Evolutionary conservation across 1,140 invertebrate genomes (phyloP).

Genomic region (Octopus bimaculoides): DNA sequence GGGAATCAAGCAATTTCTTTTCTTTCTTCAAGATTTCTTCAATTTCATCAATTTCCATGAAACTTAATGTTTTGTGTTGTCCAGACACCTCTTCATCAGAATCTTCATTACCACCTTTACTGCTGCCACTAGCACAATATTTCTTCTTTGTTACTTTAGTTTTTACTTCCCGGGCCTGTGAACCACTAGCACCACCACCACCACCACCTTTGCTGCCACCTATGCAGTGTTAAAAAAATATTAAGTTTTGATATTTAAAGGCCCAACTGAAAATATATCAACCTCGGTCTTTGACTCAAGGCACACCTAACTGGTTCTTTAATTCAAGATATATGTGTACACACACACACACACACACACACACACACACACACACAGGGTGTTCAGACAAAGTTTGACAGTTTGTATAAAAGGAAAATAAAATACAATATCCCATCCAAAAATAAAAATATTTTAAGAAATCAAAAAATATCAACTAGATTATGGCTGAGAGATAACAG

Average conservation of each 20-base stretch:
- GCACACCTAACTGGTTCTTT: too few species aligned
- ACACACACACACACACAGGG: constrained; percentile 6
- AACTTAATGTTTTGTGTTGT: constrained; percentile 61
- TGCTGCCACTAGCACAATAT: constrained; percentile 61
- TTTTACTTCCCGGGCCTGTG: constrained; percentile 91
- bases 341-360: background rate
- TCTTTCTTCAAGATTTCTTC: constrained; percentile 65
- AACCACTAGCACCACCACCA: constrained; percentile 79
- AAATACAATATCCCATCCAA: too few species aligned
- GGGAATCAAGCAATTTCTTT: constrained; percentile 59
- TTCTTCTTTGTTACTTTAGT: constrained; percentile 86
- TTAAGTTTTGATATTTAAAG: background rate
- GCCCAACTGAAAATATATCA: too few species aligned
- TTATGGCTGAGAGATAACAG: too few species aligned
- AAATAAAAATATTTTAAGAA: too few species aligned
- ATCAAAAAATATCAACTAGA: too few species aligned
- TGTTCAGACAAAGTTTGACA: background rate
- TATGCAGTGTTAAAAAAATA: background rate
- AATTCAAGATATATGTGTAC: background rate
- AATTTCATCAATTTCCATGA: constrained; percentile 71
- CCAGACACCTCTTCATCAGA: constrained; percentile 34
- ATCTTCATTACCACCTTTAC: constrained; percentile 44
- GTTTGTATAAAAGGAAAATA: too few species aligned
- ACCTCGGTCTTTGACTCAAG: too few species aligned
- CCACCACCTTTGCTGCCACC: background rate